These are phyloP conservation scores for Eledona agricola DNA, from an alignment of 2,888 invertebrate genomes.

Conservation along the genomic window DNA sequence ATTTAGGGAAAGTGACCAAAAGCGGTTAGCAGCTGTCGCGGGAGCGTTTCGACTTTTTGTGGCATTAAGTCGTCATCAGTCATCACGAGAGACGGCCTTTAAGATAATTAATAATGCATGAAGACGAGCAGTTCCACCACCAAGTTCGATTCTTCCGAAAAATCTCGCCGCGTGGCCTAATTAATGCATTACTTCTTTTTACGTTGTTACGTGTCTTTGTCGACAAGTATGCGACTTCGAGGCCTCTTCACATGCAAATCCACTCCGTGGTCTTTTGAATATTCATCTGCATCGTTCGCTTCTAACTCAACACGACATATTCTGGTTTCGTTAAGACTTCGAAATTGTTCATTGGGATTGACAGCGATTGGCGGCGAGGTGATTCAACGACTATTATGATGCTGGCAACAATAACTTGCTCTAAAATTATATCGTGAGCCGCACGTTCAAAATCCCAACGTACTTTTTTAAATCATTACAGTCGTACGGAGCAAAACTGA, in stretches of 20 bases:
- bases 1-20: no score
- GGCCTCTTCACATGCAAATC: conserved; percentile 59
- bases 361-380: conserved; percentile 24
- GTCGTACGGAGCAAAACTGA: no score
- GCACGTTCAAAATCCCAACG: no score
- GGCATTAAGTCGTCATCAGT: conserved; percentile 27
- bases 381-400: no score
- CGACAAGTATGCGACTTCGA: conserved; percentile 39
- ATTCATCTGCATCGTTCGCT: conserved; percentile 55
- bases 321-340: conserved; percentile 49
- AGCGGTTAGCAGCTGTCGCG: no score
- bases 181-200: conserved; percentile 38
- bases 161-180: no score
- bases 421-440: no score
- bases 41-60: conserved; percentile 22
- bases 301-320: conserved; percentile 51
- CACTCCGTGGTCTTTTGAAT: conserved; percentile 50
- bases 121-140: no score
- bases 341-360: conserved; percentile 31
- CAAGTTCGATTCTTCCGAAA: no score
- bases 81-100: conserved; percentile 26
- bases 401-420: no score
- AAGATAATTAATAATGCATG: conserved; percentile 30
- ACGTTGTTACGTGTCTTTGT: conserved; percentile 43
- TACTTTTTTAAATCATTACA: no score